Evolutionary conservation across 2,888 invertebrate genomes (phyloP), one percentile per base, ranked within the genome.

Genomic region (Chydorus sphaericus): DNA sequence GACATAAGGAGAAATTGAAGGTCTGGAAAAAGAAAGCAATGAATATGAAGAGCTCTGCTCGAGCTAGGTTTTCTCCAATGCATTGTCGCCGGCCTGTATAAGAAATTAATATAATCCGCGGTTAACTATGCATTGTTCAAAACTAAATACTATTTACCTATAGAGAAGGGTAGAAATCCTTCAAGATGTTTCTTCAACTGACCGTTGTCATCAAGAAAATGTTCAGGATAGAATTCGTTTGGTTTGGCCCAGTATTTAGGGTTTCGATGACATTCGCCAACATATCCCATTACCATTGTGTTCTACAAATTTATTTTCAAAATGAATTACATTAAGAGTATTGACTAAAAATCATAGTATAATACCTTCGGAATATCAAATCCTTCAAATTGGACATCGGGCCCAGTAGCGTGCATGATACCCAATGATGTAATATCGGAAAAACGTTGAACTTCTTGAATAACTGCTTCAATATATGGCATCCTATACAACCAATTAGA

Each of bases 371-470:
- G 54, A 11, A 54, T 38, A 14, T 10, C 28, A n/a, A 23, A 54
- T 3, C 54, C 54, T n/a, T 39, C 54, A 18, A 54, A 28, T 38
- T 54, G 23, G n/a, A 54, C 38, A 26, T 44, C 38, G 37, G 8
- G 2, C 14, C 7, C 38, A 5, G 23, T 28, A 11, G 8, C 29
- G 28, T 54, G 54, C 16, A 54, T 26, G 8, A 54, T 23, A 23
- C 54, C 54, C 26, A 54, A 2, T 11, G 54, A 39, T 10, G 54
- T 31, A 10, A 54, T 54, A 26, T 54, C 54, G 18, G 54, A 38
- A 23, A 54, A 54, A 39, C 54, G 10, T 38, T 54, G 54, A 11
- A 54, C 28, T 54, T 54, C 54, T 3, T 39, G 54, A n/a, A 54
- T 54, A 16, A 39, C 54, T 16, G 54, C 54, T 26, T 54, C 54